Evolutionary conservation across 1,140 invertebrate species (phyloP), one percentile per base, ranked within the genome.

Genomic region (Arion vulgaris): DNA sequence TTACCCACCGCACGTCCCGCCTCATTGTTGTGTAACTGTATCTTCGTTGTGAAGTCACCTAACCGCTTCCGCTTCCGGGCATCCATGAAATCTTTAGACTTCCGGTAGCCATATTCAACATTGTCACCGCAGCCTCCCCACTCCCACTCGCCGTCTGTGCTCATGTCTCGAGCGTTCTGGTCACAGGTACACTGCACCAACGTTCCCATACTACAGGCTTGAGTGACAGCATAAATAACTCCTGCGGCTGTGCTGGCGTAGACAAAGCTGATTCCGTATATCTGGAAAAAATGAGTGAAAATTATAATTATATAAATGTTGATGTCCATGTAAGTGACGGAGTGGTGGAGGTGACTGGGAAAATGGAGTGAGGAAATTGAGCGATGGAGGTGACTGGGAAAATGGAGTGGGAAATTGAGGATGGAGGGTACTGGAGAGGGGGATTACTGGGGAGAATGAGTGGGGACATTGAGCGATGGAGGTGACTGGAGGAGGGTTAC

Each of bases 51-150:
- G 78, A 92, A 85, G 84, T 91, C 91, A 32, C 87, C 87, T 41
- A 86, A 81, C 38, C 88, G 82, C 78, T 91, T 91, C 94, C 94
- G 94, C 89, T 97, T 96, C 69, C 96, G 93, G 49, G 97, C 95
- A 91, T 99, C 97, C 81, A 98, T 96, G 92, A 99, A 99, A 79
- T 95, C 95, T 91, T 97, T 96, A 2, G 97, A 96, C 92, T 98
- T 98, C 91, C 95, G 96, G 93, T 98, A 98, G 68, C 97, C 97
- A 91, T 98, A 98, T 88, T 98, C 96, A 19, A 98, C 94, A 93
- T 98, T 97, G 91, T 98, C 97, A 0, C 97, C 97, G 88, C 97
- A 99, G 5, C 97, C 97, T n/a, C 96, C 97, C 98, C 98, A 99
- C 45, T 96, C 95, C 97, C 97, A 99, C 86, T 98, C 96, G 34